Base-by-base conservation (phyloP, 2,113 vertebrate genomes). In the Tenrec ecaudatus region DNA sequence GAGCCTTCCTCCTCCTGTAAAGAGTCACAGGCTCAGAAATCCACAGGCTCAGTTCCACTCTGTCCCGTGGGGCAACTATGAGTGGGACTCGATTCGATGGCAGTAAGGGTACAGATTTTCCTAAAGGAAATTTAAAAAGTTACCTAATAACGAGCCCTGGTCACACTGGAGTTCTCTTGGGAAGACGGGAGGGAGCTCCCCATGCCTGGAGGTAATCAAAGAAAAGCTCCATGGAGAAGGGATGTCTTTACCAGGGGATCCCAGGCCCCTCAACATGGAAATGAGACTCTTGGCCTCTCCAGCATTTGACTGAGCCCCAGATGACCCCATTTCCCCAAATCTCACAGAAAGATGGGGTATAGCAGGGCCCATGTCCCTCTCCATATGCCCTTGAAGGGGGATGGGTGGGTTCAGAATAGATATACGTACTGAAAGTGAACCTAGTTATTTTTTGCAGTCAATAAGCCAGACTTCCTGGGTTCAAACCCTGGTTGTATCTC, bases 391-490 rank as follows among this genome's bases (percentile, higher is more conserved):
- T 53, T 6, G 2, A 10, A 62, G 11, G 9, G 60, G 23, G 25
- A 9, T 8, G 9, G 36, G 10, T 5, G 60, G 17, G 75, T 29
- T 36, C 88, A 14, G 76, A 62, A 62, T 69, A 71, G 38, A 76
- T n/a, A 53, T 14, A 57, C 36, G 11, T 57, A 43, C 12, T 25
- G 40, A 62, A 53, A 66, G 20, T 40, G 57, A 7, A 10, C 2
- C 12, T 22, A 68, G 29, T 7, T n/a, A 17, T 27, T 33, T 29
- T 68, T 40, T 2, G 12, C 20, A 17, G 43, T n/a, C 62, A 1
- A 0, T 1, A 0, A 10, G 2, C 43, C 58, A 1, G 20, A 60
- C 10, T 76, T 38, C 31, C 7, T 64, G 16, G 25, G 58, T 17
- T 82, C 58, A 82, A 38, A 64, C 31, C 43, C 25, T 19, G 36